These are phyloP conservation scores for Anagrus nilaparvatae DNA, from an alignment of 1,140 invertebrate species.

Conservation along the genomic window DNA sequence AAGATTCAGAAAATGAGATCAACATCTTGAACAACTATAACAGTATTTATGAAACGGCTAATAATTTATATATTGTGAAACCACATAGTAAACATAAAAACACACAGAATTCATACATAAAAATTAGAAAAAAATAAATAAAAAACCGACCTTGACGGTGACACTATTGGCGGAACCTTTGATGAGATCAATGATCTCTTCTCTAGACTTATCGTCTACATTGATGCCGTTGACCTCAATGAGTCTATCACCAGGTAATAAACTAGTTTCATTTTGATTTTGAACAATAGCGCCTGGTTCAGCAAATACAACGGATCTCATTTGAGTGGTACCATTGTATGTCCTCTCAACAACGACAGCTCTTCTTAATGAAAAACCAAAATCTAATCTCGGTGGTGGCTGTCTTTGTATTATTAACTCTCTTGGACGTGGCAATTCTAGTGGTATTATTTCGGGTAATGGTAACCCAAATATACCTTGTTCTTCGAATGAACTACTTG, in stretches of 20 bases:
- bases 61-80: too few relatives aligned
- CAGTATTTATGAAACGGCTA: too few relatives aligned
- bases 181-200: constrained; percentile 90
- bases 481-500: constrained; percentile 61
- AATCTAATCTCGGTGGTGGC: constrained; percentile 78
- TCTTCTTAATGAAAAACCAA: constrained; percentile 87
- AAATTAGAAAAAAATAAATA: constrained; percentile 8
- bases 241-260: constrained; percentile 85
- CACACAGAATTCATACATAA: background rate
- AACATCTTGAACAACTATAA: too few relatives aligned
- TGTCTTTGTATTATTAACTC: constrained; percentile 70
- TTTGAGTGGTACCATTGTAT: constrained; percentile 42
- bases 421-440: constrained; percentile 64
- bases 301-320: constrained; percentile 79
- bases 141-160: constrained; percentile 63
- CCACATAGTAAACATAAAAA: too few relatives aligned
- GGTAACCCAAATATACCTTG: constrained; percentile 47
- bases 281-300: constrained; percentile 78
- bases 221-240: constrained; percentile 81
- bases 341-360: constrained; percentile 65
- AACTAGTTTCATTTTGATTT: constrained; percentile 66
- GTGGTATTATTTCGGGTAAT: constrained; percentile 65
- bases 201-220: constrained; percentile 75
- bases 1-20: background rate
- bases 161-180: constrained; percentile 73